Conservation (phyloP, 2,888 invertebrate genomes). For the Pseudococcus longispinus region DNA sequence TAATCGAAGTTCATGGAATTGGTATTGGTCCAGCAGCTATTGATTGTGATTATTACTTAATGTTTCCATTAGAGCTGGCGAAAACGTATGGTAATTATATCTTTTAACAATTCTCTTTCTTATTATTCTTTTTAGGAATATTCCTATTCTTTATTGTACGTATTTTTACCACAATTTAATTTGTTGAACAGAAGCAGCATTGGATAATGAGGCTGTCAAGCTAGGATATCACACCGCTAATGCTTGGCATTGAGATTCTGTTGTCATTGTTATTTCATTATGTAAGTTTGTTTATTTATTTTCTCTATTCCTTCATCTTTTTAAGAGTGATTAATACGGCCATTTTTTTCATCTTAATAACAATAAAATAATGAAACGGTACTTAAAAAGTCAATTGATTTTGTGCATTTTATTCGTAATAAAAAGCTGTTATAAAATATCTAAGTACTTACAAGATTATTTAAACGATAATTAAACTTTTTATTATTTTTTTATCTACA, state of each 20-base stretch:
- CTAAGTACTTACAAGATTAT: not conserved
- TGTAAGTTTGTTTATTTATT: not conserved
- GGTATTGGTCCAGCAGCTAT: conserved; percentile 58
- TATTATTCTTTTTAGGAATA: not conserved
- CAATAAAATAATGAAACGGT: not conserved
- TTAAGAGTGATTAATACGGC: not conserved
- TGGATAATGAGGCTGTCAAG: conserved; percentile 46
- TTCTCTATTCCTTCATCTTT: not conserved
- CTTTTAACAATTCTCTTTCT: not conserved
- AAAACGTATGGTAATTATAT: conserved; percentile 58
- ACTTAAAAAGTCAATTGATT: conserved; percentile 14
- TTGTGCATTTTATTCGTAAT: conserved; percentile 26
- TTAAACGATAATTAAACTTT: conserved; percentile 19
- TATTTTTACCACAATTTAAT: not conserved
- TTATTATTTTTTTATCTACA: conserved; percentile 35
- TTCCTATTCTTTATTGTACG: not conserved
- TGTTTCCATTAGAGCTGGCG: conserved; percentile 57
- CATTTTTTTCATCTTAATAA: not conserved
- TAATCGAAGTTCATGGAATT: conserved; percentile 59
- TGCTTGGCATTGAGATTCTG: conserved; percentile 17
- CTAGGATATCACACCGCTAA: conserved; percentile 19
- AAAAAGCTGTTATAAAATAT: conserved; percentile 40
- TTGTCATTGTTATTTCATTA: not conserved
- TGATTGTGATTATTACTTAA: conserved; percentile 59
- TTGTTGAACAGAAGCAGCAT: not conserved